Base-by-base conservation (phyloP, 2,888 invertebrate genomes). In the Panzeria rudis region DNA sequence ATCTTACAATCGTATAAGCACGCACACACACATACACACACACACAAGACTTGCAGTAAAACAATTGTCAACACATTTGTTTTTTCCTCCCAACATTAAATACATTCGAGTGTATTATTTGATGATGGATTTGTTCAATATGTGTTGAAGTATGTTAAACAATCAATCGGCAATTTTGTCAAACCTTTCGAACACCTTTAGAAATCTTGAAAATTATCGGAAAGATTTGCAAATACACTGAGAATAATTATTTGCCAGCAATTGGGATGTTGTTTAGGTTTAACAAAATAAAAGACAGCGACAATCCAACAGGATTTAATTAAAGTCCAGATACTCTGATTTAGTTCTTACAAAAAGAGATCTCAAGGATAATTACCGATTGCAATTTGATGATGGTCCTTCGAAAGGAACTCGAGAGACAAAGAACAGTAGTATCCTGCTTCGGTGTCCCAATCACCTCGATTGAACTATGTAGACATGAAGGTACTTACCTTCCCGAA, bases 101-200 rank as follows among this genome's bases (percentile, higher is more conserved):
- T 20, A 32, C 66, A 13, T 15, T 13, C 64, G 41, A 73, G 56
- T 56, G 50, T 38, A 56, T 56, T 54, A 73, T 68, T 68, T 59
- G 68, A 91, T 92, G 92, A 92, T 92, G 90, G 92, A 92, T 92
- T 92, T 82, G 73, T 11, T 25, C 52, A 79, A 54, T 64, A 89
- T 90, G 91, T 90, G 91, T 91, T 91, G 91, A 91, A 87, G 89
- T 88, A 89, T 90, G 89, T 89, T 89, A 87, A 89, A 89, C 91
- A 91, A 92, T 92, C 92, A 91, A 92, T 91, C 89, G 92, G 89
- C 84, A 84, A 84, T 86, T 86, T 85, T 86, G 87, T 87, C 86
- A 87, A 86, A 78, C 64, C 69, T 82, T 75, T 78, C 81, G 54
- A 69, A 81, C 81, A 85, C 84, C 64, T 83, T 38, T 6, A 47